phyloP scores from a whole-genome alignment of 2,113 vertebrate species.

The Oncorhynchus clarkii region DNA sequence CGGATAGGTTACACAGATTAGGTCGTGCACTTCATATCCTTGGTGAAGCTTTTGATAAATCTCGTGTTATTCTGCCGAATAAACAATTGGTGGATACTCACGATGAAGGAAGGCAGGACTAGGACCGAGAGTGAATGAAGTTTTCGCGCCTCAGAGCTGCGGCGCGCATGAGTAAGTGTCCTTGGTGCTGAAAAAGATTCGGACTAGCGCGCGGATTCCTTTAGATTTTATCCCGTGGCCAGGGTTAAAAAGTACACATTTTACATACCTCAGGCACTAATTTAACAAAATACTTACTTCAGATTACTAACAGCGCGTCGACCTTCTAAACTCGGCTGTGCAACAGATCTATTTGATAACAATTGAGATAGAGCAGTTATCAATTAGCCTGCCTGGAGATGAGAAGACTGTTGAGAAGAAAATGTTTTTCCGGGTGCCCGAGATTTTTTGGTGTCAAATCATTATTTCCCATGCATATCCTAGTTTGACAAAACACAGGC shows the following conservation, averaged over 20 bases:
- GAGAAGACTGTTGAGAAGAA: neutral
- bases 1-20: neutral
- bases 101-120: neutral
- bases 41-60: neutral
- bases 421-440: neutral
- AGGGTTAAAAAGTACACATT: constrained; percentile 27
- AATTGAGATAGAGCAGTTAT: neutral
- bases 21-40: constrained; percentile 38
- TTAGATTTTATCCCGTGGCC: constrained; percentile 26
- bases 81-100: neutral
- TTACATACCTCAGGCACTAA: neutral
- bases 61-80: neutral
- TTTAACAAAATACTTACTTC: constrained; percentile 15
- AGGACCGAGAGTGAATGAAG: constrained; percentile 38
- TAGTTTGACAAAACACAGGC: neutral
- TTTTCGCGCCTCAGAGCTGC: constrained; percentile 45
- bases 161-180: constrained; percentile 62
- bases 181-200: constrained; percentile 63
- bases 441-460: neutral
- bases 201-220: constrained; percentile 45
- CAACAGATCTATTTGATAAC: neutral
- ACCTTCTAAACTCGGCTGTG: neutral
- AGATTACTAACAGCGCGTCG: no score
- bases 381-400: neutral
- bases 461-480: neutral